These are phyloP conservation scores for Steinernema scapterisci DNA, from an alignment of 2,888 invertebrate genomes.

Conservation along the genomic window DNA sequence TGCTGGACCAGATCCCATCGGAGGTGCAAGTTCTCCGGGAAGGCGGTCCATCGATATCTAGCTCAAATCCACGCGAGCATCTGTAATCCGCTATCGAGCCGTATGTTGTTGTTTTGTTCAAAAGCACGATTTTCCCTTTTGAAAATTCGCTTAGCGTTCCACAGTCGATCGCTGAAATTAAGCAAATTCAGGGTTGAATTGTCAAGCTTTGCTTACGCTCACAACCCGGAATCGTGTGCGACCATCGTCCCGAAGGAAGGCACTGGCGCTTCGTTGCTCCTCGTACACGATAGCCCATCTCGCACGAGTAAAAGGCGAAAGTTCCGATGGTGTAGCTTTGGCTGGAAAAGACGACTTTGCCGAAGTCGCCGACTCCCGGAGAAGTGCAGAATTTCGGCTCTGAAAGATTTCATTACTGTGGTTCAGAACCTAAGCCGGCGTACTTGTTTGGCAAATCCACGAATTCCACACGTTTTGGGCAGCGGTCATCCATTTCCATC, in stretches of 20 bases:
- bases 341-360: slow-evolving; percentile 56
- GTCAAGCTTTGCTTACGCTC: slow-evolving; percentile 40
- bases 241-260: slow-evolving; percentile 54
- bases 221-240: slow-evolving; percentile 54
- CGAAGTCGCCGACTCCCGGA: slow-evolving; percentile 57
- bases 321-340: slow-evolving; percentile 61
- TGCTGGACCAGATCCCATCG: slow-evolving; percentile 51
- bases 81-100: slow-evolving; percentile 47
- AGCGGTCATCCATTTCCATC: slow-evolving; percentile 58
- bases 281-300: slow-evolving; percentile 50
- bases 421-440: not conserved
- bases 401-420: slow-evolving; percentile 8
- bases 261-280: slow-evolving; percentile 46
- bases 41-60: slow-evolving; percentile 35
- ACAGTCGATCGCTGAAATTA: slow-evolving; percentile 39
- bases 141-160: slow-evolving; percentile 29
- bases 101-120: slow-evolving; percentile 40
- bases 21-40: slow-evolving; percentile 47
- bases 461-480: slow-evolving; percentile 58
- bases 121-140: slow-evolving; percentile 32
- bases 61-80: slow-evolving; percentile 48
- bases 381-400: slow-evolving; percentile 61
- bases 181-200: not conserved
- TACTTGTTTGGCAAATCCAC: slow-evolving; percentile 56
- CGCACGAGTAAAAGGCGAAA: slow-evolving; percentile 58